A percentile compares a stretch with the other conserved stretches of the same genome.
Evolutionary conservation across 2,888 invertebrate genomes (phyloP).

Genomic region (Meiosimyza decipiens): DNA sequence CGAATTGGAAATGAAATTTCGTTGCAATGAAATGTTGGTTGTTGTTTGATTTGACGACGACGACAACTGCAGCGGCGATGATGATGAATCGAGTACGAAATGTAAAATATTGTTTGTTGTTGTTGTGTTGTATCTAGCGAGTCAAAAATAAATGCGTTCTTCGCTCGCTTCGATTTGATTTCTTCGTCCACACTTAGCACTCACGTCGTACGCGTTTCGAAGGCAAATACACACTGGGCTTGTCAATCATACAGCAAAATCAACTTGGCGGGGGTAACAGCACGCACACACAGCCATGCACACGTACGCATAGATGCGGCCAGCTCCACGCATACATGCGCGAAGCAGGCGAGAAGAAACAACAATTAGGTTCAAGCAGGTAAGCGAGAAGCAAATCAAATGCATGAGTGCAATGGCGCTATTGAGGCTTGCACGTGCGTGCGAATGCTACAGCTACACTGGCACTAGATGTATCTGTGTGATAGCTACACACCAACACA

Average conservation of each 20-base stretch:
- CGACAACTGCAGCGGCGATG: slow-evolving; percentile 38
- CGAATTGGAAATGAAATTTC: slow-evolving; percentile 33
- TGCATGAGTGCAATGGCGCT: not conserved
- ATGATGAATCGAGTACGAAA: slow-evolving; percentile 41
- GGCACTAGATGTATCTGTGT: not conserved
- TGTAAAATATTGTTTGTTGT: slow-evolving; percentile 31
- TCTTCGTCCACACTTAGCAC: slow-evolving; percentile 56
- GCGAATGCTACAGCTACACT: slow-evolving; percentile 13
- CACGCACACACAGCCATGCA: slow-evolving; percentile 45
- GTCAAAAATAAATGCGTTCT: slow-evolving; percentile 41
- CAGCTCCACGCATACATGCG: slow-evolving; percentile 34
- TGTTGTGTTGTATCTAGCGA: slow-evolving; percentile 32
- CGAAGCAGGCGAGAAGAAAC: not conserved
- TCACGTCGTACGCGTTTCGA: slow-evolving; percentile 68
- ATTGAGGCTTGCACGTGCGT: slow-evolving; percentile 1
- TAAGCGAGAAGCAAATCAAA: slow-evolving; percentile 3
- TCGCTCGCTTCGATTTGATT: slow-evolving; percentile 44
- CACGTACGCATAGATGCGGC: slow-evolving; percentile 41
- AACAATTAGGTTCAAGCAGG: slow-evolving; percentile 13
- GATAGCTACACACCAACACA: slow-evolving; percentile 1
- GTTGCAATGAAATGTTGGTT: slow-evolving; percentile 20
- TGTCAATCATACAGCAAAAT: slow-evolving; percentile 64
- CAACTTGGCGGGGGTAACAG: slow-evolving; percentile 61
- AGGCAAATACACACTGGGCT: slow-evolving; percentile 68
- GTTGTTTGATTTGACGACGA: slow-evolving; percentile 14